A percentile compares a stretch with the other conserved stretches of the same genome.
Conservation (phyloP, 2,113 vertebrate genomes). For the Hemiprocne comata region DNA sequence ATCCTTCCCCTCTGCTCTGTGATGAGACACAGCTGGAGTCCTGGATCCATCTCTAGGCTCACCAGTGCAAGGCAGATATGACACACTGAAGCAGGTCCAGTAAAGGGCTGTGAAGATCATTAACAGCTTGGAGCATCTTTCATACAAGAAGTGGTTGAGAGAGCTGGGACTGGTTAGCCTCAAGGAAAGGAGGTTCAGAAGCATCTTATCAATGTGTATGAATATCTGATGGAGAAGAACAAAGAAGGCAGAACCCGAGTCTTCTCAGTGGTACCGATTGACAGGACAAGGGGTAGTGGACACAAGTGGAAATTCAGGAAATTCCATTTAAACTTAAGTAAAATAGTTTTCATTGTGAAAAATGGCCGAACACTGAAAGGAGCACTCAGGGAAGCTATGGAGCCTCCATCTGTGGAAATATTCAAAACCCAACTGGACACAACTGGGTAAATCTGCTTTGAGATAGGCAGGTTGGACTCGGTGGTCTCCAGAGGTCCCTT, state of each 20-base stretch:
- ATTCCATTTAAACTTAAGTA: background rate
- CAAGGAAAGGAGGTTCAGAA: too few relatives aligned
- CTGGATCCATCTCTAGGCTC: too few relatives aligned
- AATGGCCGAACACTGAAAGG: background rate
- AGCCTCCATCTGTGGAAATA: background rate
- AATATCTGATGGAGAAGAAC: background rate
- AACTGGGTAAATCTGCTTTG: background rate
- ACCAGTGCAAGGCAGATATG: too few relatives aligned
- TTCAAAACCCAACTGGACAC: too few relatives aligned
- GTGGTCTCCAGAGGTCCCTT: background rate
- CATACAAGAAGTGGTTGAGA: too few relatives aligned
- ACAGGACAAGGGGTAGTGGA: background rate
- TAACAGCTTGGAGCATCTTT: background rate
- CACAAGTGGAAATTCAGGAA: too few relatives aligned
- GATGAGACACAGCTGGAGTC: too few relatives aligned
- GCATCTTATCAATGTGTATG: background rate
- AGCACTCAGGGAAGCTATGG: background rate
- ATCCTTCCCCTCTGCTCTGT: too few relatives aligned
- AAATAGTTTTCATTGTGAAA: background rate
- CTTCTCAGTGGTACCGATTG: background rate
- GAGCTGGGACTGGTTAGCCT: too few relatives aligned
- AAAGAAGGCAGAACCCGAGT: background rate
- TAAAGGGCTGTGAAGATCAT: too few relatives aligned
- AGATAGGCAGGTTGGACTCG: background rate
- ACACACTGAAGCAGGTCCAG: too few relatives aligned